Evolutionary conservation across 1,140 invertebrate genomes (phyloP), one percentile per base, ranked within the genome.

Genomic region (Drosophila santomea): DNA sequence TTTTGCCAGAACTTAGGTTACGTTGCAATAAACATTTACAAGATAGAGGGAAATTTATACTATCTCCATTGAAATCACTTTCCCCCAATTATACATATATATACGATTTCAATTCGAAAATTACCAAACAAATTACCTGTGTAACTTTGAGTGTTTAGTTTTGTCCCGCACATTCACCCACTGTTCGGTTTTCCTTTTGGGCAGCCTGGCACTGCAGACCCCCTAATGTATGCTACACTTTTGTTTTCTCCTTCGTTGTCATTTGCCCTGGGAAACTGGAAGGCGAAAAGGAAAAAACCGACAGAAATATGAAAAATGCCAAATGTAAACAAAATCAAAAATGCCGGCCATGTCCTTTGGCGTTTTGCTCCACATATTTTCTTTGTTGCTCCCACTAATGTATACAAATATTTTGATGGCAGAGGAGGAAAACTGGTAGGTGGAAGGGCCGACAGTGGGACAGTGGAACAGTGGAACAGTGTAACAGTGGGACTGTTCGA

Each of bases 301-400:
- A 39, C 11, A 35, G 41, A 50, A 62, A 68, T 66, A 68, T 51
- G 47, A 52, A 67, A 54, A 66, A 67, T 64, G 62, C 45, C 45
- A 66, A 68, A 68, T 80, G 78, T 76, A 75, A 80, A 80, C 59
- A 80, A 61, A 60, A 80, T 80, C 63, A 75, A 80, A 80, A 75
- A 80, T 79, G 63, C 55, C 63, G 59, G 44, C 52, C 63, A 72
- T 80, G 78, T 76, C 78, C 72, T 54, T 71, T 72, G 78, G 78
- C 78, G 55, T 36, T 80, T 52, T 80, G 47, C 48, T 69, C 72
- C 78, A 80, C 59, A 74, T 79, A 36, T 54, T 55, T 54, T 17
- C 44, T 36, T 59, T 75, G 48, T 59, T 54, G 36, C 38, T 62
- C 15, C 47, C 59, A 47, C 61, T 66, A 68, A 68, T 68, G 66